Base-by-base conservation (phyloP, 1,140 invertebrate genomes). In the Hyphantria cunea region DNA sequence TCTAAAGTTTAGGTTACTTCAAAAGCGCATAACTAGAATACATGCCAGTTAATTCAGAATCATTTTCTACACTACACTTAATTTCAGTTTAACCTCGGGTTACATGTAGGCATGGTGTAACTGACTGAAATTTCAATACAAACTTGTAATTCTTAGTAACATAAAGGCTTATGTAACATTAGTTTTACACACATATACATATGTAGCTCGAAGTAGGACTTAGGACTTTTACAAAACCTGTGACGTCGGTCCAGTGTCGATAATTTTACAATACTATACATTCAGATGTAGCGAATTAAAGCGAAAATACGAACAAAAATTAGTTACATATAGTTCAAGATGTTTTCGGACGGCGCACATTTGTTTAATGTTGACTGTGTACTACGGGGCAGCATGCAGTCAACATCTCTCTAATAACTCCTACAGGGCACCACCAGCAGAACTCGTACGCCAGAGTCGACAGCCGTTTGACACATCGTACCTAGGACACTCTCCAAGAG, bases 271-370 rank as follows among this genome's bases (percentile, higher is more conserved):
- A 50, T 50, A 50, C 25, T 51, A 50, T 32, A 50, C 44, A 60
- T 33, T 45, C 56, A 42, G 56, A 41, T 41, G 59, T 64, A 53
- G 42, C n/a, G n/a, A n/a, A 32, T 48, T 34, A 17, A 50, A 60
- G 48, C 56, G 42, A 44, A 49, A 45, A 48, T 52, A n/a, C 32
- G 50, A 17, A 14, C 37, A 39, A n/a, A 34, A 51, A 37, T 60
- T 48, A 48, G 56, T 42, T 50, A 51, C 13, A 56, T 25, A 25
- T 8, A 55, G 25, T 10, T 50, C 33, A 31, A 58, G 66, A 65
- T 72, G 44, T 61, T 74, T 72, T 76, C 80, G 82, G 82, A 85
- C 80, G 82, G 82, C 79, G 80, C 72, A 65, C 53, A 74, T 71
- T 74, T 71, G 58, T 66, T 42, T 51, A 55, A 53, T 31, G 52